These are phyloP conservation scores for Drosophila maculinotata DNA, from an alignment of 2,888 invertebrate genomes.

Conservation along the genomic window DNA sequence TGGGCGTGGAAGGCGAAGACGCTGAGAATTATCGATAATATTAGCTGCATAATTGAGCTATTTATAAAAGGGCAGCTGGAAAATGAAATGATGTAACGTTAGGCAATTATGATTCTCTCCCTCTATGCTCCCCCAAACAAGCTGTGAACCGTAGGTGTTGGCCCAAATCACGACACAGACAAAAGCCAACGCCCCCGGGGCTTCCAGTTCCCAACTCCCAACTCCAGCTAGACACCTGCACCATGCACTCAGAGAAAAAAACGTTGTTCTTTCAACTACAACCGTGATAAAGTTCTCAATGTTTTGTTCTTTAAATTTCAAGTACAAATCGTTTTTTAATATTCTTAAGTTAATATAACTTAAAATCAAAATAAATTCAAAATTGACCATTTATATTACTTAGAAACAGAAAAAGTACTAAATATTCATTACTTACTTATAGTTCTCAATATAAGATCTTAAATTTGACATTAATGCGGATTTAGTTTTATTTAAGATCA, in stretches of 20 bases:
- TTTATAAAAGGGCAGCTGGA: conserved; percentile 50
- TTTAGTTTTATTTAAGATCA: too few species aligned
- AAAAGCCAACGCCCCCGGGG: conserved; percentile 35
- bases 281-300: too few species aligned
- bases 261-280: too few species aligned
- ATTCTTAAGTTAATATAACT: too few species aligned
- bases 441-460: too few species aligned
- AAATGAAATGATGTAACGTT: conserved; percentile 60
- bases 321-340: too few species aligned
- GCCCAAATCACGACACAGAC: conserved; percentile 56
- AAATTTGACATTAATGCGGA: too few species aligned
- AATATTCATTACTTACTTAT: too few species aligned
- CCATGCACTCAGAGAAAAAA: conserved; percentile 19
- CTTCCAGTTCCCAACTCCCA: not conserved
- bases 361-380: too few species aligned
- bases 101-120: conserved; percentile 29
- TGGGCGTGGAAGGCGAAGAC: conserved; percentile 50
- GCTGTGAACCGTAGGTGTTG: conserved; percentile 79
- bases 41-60: conserved; percentile 75
- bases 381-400: too few species aligned
- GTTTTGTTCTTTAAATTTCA: too few species aligned
- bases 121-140: conserved; percentile 47
- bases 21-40: conserved; percentile 65
- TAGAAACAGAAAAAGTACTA: too few species aligned
- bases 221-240: conserved; percentile 60